Evolutionary conservation across 2,888 invertebrate species (phyloP), one percentile per base, ranked within the genome.

Genomic region (Macroteleia sp.): DNA sequence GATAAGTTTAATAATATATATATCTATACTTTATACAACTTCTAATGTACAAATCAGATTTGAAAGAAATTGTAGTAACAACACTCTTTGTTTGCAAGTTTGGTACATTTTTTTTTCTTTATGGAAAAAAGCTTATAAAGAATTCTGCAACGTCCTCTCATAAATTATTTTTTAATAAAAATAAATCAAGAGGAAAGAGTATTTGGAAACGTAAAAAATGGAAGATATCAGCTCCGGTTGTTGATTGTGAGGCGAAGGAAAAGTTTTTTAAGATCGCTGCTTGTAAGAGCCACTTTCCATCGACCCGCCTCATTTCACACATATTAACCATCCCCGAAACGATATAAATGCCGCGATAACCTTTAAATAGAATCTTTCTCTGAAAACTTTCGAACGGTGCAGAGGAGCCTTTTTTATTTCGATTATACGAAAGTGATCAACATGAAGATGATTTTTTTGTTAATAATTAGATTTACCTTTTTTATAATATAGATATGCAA

Each of bases 351-450:
- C 34, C 17, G 25, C 57, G 66, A 74, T 74, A 67, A 44, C 67
- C 75, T 75, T 75, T 67, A 61, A 75, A 75, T 67, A 67, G 75
- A 75, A 39, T 46, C 48, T 28, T 62, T 41, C 39, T 67, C 20
- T 22, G 46, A 41, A 71, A 67, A 75, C 22, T 75, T 75, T n/a
- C 4, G 20, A 44, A 57, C 46, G 36, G 39, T 34, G 12, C 2
- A 25, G 28, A 17, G 32, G 28, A 59, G 16, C 46, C 52, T 52
- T 62, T 56, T 73, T 61, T 50, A 20, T 42, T 66, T 52, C 25
- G 46, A 48, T 56, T 20, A 32, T 28, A 46, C 16, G 17, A 41
- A 28, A 52, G 44, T 32, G 41, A 54, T 61, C n/a, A 39, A 54
- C 50, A n/a, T 17, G 44, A 32, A 28, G 50, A 54, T 34, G 52